Evolutionary conservation across 2,113 vertebrate genomes (phyloP).

Genomic region (Rana temporaria): DNA sequence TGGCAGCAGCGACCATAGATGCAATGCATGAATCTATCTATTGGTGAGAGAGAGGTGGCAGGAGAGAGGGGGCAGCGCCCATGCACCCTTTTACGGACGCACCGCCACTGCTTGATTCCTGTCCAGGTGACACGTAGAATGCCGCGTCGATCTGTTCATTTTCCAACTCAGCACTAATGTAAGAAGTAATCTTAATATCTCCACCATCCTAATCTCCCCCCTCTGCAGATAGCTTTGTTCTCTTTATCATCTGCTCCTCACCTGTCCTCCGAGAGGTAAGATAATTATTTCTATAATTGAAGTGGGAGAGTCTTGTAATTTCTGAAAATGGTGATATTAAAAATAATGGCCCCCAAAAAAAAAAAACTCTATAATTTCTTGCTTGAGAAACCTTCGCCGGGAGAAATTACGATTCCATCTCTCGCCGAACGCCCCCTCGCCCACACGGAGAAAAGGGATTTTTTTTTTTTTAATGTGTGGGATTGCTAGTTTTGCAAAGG

Average conservation of each 20-base stretch:
- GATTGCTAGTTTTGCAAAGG: slow-evolving; percentile 5
- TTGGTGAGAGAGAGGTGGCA: too few species aligned
- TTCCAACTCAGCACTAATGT: too few species aligned
- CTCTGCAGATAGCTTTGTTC: too few species aligned
- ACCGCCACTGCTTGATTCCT: too few species aligned
- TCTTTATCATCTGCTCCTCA: neutral
- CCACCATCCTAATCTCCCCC: too few species aligned
- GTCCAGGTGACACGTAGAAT: too few species aligned
- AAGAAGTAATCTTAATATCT: too few species aligned
- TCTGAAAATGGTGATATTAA: slow-evolving; percentile 22
- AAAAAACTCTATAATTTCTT: neutral
- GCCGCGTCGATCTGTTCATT: too few species aligned
- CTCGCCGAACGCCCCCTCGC: slow-evolving; percentile 14
- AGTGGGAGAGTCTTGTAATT: neutral
- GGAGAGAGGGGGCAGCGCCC: too few species aligned
- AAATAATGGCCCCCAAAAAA: neutral
- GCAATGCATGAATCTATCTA: too few species aligned
- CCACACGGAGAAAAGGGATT: neutral
- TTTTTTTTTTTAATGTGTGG: slow-evolving; percentile 22
- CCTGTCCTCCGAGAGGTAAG: neutral
- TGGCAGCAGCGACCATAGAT: too few species aligned
- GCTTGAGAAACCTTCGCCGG: neutral
- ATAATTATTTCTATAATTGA: neutral
- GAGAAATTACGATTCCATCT: neutral
- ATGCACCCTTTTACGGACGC: too few species aligned